Conservation (phyloP, 2,113 vertebrate genomes). For the Phaethornis superciliosus region DNA sequence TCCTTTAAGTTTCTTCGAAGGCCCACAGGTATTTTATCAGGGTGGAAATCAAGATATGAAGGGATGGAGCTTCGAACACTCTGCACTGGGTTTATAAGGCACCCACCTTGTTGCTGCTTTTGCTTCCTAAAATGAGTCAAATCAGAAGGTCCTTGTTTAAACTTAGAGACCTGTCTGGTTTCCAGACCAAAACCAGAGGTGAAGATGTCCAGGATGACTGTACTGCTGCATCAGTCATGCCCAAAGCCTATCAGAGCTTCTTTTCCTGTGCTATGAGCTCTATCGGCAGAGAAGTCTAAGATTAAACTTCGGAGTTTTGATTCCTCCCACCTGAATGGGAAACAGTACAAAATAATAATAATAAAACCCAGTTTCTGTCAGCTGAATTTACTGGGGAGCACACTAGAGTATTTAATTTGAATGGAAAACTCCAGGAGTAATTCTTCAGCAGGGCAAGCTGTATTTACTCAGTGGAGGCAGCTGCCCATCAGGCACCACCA, state of each 20-base stretch:
- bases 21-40: background rate
- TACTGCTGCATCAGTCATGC: background rate
- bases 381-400: background rate
- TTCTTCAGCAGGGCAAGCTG: background rate
- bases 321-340: background rate
- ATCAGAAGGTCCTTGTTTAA: background rate
- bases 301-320: background rate
- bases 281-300: background rate
- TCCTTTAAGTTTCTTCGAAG: conserved; percentile 52
- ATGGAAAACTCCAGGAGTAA: background rate
- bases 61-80: background rate
- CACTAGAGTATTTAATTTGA: background rate
- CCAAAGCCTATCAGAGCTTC: background rate
- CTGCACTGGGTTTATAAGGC: background rate
- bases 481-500: background rate
- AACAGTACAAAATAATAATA: background rate
- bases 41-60: background rate
- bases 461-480: background rate
- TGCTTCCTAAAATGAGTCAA: background rate
- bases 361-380: background rate
- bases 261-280: background rate
- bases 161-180: background rate
- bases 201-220: background rate
- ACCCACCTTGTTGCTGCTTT: background rate
- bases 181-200: background rate